Percentiles rank a stretch among this genome's conserved stretches.
phyloP scores from a whole-genome alignment of 2,888 invertebrate genomes.

The Drepana falcataria region DNA sequence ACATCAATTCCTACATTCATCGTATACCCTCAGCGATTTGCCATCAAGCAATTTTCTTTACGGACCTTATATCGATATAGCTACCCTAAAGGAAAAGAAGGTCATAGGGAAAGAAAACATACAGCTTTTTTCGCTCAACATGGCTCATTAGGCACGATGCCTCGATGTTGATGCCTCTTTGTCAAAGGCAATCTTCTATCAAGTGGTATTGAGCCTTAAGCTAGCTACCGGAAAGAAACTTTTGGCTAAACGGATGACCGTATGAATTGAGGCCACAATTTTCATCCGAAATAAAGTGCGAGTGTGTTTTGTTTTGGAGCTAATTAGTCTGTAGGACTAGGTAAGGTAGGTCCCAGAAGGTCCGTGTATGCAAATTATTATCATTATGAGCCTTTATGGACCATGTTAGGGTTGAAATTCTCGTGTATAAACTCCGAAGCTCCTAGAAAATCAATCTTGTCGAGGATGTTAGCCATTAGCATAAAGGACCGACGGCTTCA shows the following conservation, averaged over 20 bases:
- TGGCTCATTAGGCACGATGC: conserved; percentile 43
- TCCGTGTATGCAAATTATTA: not conserved
- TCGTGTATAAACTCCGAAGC: too few relatives aligned
- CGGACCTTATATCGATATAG: conserved; percentile 29
- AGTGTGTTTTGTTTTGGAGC: conserved; percentile 33
- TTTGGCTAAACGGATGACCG: conserved; percentile 3
- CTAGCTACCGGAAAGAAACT: conserved; percentile 6
- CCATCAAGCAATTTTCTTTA: conserved; percentile 10
- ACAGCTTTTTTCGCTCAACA: conserved; percentile 29
- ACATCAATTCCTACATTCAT: conserved; percentile 1
- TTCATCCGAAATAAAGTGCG: conserved; percentile 33
- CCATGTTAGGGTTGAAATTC: not conserved
- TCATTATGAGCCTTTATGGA: not conserved
- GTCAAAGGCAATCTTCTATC: conserved; percentile 30
- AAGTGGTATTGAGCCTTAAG: conserved; percentile 12
- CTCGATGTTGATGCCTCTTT: conserved; percentile 35
- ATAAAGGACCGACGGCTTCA: too few relatives aligned
- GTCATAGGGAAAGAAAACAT: conserved; percentile 26
- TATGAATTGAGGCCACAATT: conserved; percentile 35
- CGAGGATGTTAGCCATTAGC: too few relatives aligned
- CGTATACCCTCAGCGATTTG: conserved; percentile 1
- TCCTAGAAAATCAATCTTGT: too few relatives aligned
- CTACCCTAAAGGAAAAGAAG: conserved; percentile 28
- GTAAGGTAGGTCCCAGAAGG: not conserved
- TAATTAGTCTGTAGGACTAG: not conserved